Conservation (phyloP, 2,888 invertebrate species). For the Chloroclystis v-ata region DNA sequence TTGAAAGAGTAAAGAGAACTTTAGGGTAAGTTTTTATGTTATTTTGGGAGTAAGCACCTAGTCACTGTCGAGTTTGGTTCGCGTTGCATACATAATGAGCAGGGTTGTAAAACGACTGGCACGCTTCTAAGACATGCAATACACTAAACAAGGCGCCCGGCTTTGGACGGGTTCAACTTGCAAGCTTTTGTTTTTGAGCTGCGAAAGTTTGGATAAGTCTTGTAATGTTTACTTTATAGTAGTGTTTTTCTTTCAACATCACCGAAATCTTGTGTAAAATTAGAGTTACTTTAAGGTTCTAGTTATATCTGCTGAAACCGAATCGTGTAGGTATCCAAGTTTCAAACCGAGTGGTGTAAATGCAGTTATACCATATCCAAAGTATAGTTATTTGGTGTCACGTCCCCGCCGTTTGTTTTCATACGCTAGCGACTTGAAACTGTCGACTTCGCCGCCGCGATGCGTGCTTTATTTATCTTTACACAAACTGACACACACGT, state of each 20-base stretch:
- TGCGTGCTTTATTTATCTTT: constrained; percentile 5
- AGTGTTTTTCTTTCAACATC: no score
- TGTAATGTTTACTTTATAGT: no score
- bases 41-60: background rate
- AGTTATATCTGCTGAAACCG: no score
- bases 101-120: constrained; percentile 3
- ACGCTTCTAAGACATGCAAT: constrained; percentile 4
- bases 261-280: no score
- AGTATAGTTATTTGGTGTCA: background rate
- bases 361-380: background rate
- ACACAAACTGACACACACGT: constrained; percentile 1
- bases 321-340: no score
- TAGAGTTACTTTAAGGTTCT: no score
- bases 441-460: background rate
- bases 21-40: background rate
- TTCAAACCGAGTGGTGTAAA: no score
- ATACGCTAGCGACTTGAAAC: constrained; percentile 8
- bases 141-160: constrained; percentile 4
- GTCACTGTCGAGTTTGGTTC: constrained; percentile 13
- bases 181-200: background rate
- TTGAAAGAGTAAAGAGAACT: no score
- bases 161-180: constrained; percentile 3
- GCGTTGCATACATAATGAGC: constrained; percentile 4
- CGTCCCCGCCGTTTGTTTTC: constrained; percentile 6
- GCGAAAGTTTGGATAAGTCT: background rate